Evolutionary conservation across 2,888 invertebrate genomes (phyloP), one percentile per base, ranked within the genome.

Genomic region (Psococerastis gibbosa): DNA sequence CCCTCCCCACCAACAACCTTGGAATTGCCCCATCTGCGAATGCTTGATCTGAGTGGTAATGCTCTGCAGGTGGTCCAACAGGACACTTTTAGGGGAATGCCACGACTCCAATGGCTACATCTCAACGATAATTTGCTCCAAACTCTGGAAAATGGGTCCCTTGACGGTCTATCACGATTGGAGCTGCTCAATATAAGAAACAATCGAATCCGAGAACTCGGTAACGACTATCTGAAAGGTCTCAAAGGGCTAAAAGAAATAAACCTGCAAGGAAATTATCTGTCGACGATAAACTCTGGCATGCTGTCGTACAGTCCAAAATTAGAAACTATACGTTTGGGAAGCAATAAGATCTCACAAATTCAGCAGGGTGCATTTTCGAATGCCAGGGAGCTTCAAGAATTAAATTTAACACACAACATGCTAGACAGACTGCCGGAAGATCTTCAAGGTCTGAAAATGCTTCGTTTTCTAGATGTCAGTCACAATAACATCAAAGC

Each of bases 401-500:
- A 72, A 50, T 60, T 88, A 22, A 79, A 84, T 57, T 69, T 80
- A 43, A 84, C 87, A 0, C 74, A 79, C 46, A 89, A 89, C 58
- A 72, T 71, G 45, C 61, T 89, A 42, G 68, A 72, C 16, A 72
- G 76, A 54, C 66, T 88, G 47, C 84, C 87, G 3, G 64, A 69
- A 43, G 75, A 78, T 23, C 61, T 87, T 43, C 73, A 74, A 44
- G 71, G 73, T 49, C 63, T 85, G 49, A 68, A 72, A 18, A 71
- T 72, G 49, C 62, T 89, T 15, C 73, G 75, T 57, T 64, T 75
- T 45, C 64, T 88, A 38, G 84, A 88, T 58, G 65, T 85, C 46
- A 82, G 82, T 55, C 73, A 73, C 56, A 88, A 88, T 60, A 71
- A 78, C 48, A 69, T 88, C 32, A 71, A 74, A 52, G 65, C 68